phyloP scores from a whole-genome alignment of 2,888 invertebrate species.

The Pammene fasciana region DNA sequence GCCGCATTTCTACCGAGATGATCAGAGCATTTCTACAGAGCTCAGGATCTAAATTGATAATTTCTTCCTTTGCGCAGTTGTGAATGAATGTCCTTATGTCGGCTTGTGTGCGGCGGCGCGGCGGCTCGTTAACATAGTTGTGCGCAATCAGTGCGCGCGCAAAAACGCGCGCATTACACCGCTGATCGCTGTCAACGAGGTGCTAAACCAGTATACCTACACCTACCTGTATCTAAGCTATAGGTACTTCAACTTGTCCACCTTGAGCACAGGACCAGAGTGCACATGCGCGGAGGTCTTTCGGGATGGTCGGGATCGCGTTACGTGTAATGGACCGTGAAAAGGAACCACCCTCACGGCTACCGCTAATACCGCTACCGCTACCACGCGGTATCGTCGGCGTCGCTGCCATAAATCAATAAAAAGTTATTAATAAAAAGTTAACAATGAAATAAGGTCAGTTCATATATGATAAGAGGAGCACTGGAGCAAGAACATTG shows the following conservation, averaged over 20 bases:
- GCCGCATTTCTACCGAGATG: too few species aligned
- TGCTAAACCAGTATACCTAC: background rate
- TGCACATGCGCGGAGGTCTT: background rate
- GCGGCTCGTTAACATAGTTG: constrained; percentile 59
- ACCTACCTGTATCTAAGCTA: background rate
- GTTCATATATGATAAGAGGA: too few species aligned
- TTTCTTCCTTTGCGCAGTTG: too few species aligned
- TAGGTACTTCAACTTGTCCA: background rate
- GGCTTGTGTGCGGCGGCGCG: constrained; percentile 22
- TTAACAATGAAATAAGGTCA: too few species aligned
- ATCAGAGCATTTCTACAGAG: too few species aligned
- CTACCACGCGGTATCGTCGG: too few species aligned
- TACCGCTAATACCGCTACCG: too few species aligned
- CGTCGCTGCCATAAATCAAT: too few species aligned
- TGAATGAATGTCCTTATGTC: background rate
- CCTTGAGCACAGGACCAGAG: background rate
- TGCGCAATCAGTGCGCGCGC: constrained; percentile 47
- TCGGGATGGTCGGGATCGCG: background rate
- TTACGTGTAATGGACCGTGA: constrained; percentile 5
- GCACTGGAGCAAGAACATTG: too few species aligned
- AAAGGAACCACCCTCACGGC: background rate
- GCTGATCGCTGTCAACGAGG: constrained; percentile 15
- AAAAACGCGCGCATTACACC: constrained; percentile 33
- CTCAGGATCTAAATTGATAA: too few species aligned
- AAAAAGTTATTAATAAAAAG: too few species aligned